phyloP scores from a whole-genome alignment of 2,113 vertebrate genomes.

The Lasiurus cinereus region DNA sequence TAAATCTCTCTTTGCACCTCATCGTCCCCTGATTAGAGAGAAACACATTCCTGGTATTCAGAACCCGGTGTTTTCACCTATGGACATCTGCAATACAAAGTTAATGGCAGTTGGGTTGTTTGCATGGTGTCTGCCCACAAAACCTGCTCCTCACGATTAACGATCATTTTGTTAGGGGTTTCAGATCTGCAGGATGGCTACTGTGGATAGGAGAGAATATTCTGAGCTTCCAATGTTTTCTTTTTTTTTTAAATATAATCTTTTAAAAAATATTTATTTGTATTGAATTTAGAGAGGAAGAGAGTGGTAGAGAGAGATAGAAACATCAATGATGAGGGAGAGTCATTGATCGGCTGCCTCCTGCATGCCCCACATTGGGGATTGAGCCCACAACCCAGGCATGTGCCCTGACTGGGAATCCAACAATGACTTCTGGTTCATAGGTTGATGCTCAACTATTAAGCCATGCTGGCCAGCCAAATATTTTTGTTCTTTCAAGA shows the following conservation, averaged over 20 bases:
- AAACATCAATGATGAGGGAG: no score
- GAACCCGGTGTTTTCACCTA: neutral
- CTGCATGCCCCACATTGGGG: no score
- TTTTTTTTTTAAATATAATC: no score
- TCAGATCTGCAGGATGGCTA: slow-evolving; percentile 29
- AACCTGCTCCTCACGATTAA: slow-evolving; percentile 6
- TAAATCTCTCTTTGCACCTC: slow-evolving; percentile 22
- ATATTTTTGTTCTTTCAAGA: slow-evolving; percentile 14
- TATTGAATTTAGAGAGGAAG: no score
- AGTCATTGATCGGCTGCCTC: no score
- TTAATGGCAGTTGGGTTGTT: neutral
- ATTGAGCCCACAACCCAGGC: no score
- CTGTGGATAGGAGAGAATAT: neutral
- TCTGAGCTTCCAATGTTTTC: neutral
- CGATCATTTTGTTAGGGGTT: neutral
- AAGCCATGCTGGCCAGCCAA: no score
- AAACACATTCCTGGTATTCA: neutral
- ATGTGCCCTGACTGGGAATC: no score
- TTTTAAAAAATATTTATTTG: no score
- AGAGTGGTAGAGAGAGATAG: no score
- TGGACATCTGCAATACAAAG: neutral
- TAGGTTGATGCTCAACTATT: no score
- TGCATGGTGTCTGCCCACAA: neutral
- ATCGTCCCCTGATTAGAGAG: neutral
- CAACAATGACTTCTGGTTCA: no score